Evolutionary conservation across 2,888 invertebrate genomes (phyloP).

Genomic region (Didymodactylos carnosus): DNA sequence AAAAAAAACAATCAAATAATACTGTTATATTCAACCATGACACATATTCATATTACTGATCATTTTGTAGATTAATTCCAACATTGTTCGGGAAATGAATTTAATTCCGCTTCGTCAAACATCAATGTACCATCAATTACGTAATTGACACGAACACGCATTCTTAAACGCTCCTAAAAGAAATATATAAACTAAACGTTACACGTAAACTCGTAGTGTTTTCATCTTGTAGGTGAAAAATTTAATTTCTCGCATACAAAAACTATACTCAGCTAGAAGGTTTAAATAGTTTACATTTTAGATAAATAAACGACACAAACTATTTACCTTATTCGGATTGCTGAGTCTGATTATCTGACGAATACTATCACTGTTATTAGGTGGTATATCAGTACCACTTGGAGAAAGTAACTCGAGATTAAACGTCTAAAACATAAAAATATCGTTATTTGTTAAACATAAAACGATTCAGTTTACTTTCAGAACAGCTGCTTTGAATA

Average conservation of each 20-base stretch:
- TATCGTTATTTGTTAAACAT: background rate
- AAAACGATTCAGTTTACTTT: constrained; percentile 44
- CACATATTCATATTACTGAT: too few species aligned
- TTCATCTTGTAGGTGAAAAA: too few species aligned
- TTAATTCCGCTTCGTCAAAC: background rate
- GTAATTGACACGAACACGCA: background rate
- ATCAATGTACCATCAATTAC: background rate
- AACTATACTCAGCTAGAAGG: too few species aligned
- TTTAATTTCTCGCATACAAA: too few species aligned
- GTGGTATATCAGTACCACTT: background rate
- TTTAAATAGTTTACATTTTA: too few species aligned
- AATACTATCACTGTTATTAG: background rate
- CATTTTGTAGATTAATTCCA: background rate
- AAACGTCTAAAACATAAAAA: background rate
- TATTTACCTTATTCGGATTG: background rate
- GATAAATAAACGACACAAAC: too few species aligned
- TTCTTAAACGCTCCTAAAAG: too few species aligned
- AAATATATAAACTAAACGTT: too few species aligned
- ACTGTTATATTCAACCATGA: too few species aligned
- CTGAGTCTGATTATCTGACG: background rate
- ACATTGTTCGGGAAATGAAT: background rate
- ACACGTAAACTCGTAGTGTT: too few species aligned
- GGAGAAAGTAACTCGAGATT: background rate
- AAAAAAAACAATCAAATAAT: background rate
- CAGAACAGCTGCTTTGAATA: constrained; percentile 69